Conservation (phyloP, 2,797 vertebrate species). For the Xenopus petersii region DNA sequence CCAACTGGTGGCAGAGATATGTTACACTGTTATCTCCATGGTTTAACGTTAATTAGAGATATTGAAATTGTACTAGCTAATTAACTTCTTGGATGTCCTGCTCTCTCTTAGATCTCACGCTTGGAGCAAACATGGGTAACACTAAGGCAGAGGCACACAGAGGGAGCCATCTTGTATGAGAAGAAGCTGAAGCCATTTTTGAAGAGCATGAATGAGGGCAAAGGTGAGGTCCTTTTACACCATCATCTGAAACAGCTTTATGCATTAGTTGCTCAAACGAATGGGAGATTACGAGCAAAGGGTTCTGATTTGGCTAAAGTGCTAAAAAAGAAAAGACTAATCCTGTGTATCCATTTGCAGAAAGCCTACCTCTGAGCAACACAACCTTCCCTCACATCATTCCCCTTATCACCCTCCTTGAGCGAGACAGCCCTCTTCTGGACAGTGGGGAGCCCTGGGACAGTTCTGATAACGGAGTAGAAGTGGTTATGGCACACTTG, state of each 20-base stretch:
- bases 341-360: conserved; percentile 59
- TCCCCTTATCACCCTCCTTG: conserved; percentile 89
- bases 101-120: conserved; percentile 78
- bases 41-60: too few relatives aligned
- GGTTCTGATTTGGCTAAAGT: too few relatives aligned
- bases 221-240: conserved; percentile 69
- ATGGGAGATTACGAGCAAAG: too few relatives aligned
- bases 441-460: conserved; percentile 88
- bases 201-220: conserved; percentile 91
- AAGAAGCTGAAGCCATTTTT: conserved; percentile 97
- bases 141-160: conserved; percentile 90
- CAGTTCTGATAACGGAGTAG: conserved; percentile 79
- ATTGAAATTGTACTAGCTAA: too few relatives aligned
- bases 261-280: background rate
- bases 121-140: conserved; percentile 95
- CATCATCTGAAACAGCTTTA: too few relatives aligned
- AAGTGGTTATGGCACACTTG: conserved; percentile 92
- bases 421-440: conserved; percentile 75
- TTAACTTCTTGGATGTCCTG: too few relatives aligned
- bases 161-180: conserved; percentile 94
- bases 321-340: too few relatives aligned
- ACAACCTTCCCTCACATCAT: conserved; percentile 89
- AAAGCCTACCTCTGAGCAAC: conserved; percentile 78
- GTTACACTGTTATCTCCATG: too few relatives aligned
- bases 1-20: too few relatives aligned